Percentiles rank a stretch among this genome's conserved stretches.
phyloP scores from a whole-genome alignment of 2,888 invertebrate genomes.

The Eucriotettix oculatus region DNA sequence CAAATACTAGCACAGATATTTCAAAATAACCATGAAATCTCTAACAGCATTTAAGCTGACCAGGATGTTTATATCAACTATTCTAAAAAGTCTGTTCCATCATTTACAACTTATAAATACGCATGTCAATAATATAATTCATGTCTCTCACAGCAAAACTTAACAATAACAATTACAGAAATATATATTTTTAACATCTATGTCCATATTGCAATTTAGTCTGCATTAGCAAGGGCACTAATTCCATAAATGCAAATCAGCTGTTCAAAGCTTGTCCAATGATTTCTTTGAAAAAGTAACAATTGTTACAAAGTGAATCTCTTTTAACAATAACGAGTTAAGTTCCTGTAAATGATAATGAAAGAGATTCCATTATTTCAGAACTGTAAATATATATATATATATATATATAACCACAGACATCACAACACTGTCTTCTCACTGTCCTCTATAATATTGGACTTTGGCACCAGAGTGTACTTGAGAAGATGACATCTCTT shows the following conservation, averaged over 20 bases:
- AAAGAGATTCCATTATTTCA: not conserved
- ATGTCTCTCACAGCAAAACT: not conserved
- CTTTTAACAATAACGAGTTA: not conserved
- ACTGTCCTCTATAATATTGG: conserved; percentile 40
- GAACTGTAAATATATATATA: not conserved
- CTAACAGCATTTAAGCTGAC: no score
- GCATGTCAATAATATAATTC: not conserved
- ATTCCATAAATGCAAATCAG: not conserved
- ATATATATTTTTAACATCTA: not conserved
- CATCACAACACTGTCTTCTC: conserved; percentile 13
- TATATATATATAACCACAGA: not conserved
- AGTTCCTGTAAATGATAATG: not conserved
- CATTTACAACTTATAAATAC: no score
- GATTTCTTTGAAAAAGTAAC: no score
- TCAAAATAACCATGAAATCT: no score
- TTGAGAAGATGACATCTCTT: conserved; percentile 19
- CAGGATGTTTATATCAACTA: no score
- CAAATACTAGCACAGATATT: no score
- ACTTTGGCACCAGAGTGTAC: conserved; percentile 31
- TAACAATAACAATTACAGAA: not conserved
- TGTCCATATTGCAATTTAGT: not conserved
- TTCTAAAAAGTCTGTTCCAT: no score
- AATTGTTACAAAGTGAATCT: no score
- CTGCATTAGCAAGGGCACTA: not conserved
- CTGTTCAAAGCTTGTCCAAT: not conserved